Conservation (phyloP, 1,140 invertebrate species). For the Coelopa frigida region DNA sequence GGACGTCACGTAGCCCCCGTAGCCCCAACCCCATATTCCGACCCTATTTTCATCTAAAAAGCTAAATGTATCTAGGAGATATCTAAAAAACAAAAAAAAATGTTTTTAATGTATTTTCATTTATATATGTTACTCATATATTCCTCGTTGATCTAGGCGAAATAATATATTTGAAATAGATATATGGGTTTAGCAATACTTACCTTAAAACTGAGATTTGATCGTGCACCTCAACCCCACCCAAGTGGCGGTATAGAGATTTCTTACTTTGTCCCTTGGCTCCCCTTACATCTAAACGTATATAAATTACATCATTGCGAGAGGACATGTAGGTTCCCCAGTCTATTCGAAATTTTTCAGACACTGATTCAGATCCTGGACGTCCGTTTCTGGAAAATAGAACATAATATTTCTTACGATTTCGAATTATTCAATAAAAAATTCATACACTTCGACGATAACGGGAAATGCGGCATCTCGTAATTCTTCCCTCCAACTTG, state of each 20-base stretch:
- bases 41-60: conserved; percentile 81
- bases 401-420: background rate
- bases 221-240: conserved; percentile 81
- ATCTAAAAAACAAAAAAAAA: conserved; percentile 50
- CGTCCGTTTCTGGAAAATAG: conserved; percentile 68
- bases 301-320: conserved; percentile 82
- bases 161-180: no score
- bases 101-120: background rate
- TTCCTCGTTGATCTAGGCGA: no score
- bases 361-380: conserved; percentile 80
- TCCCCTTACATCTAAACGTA: conserved; percentile 80
- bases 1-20: conserved; percentile 86
- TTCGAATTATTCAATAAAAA: background rate
- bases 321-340: conserved; percentile 93
- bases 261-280: conserved; percentile 72
- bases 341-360: conserved; percentile 75
- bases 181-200: conserved; percentile 15
- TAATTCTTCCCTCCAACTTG: conserved; percentile 74
- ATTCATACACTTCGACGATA: conserved; percentile 65
- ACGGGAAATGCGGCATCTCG: conserved; percentile 77
- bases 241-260: conserved; percentile 70
- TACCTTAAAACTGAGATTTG: conserved; percentile 76
- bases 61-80: conserved; percentile 71
- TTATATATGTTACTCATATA: no score
- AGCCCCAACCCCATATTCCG: conserved; percentile 95